These are phyloP conservation scores for Anhinga rufa DNA, from an alignment of 2,113 vertebrate species.

Conservation along the genomic window DNA sequence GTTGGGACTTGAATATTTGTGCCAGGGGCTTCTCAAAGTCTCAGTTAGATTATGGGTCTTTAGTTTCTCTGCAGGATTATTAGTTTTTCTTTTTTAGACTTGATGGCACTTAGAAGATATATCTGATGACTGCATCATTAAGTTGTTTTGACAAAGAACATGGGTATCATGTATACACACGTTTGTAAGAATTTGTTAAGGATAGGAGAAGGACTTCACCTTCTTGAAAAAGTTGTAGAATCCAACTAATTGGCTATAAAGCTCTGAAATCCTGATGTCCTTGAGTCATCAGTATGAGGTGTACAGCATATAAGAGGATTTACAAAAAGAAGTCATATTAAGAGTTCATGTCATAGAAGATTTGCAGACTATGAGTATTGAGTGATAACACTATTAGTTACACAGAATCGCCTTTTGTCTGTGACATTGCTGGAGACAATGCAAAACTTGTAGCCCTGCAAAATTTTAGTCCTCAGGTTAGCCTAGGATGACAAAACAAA, in stretches of 20 bases:
- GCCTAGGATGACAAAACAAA: neutral
- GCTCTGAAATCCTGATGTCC: neutral
- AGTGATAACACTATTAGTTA: neutral
- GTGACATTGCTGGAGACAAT: neutral
- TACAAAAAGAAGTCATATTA: neutral
- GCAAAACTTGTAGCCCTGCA: neutral
- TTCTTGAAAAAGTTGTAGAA: neutral
- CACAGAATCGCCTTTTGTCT: neutral
- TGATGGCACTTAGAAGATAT: neutral
- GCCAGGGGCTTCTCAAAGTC: neutral
- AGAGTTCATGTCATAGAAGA: neutral
- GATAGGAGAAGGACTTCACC: neutral
- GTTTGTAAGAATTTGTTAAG: neutral
- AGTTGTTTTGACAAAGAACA: neutral
- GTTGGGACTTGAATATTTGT: neutral
- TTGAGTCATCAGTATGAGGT: neutral
- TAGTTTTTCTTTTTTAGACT: neutral
- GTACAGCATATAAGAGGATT: constrained; percentile 16
- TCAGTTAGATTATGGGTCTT: neutral
- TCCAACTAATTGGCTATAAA: neutral
- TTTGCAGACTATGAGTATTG: neutral
- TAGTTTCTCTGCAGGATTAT: neutral
- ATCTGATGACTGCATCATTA: too few relatives aligned
- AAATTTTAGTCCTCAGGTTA: neutral
- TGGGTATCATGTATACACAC: neutral